A percentile compares a stretch with the other conserved stretches of the same genome.
Conservation (phyloP, 1,140 invertebrate genomes). For the Plodia interpunctella region DNA sequence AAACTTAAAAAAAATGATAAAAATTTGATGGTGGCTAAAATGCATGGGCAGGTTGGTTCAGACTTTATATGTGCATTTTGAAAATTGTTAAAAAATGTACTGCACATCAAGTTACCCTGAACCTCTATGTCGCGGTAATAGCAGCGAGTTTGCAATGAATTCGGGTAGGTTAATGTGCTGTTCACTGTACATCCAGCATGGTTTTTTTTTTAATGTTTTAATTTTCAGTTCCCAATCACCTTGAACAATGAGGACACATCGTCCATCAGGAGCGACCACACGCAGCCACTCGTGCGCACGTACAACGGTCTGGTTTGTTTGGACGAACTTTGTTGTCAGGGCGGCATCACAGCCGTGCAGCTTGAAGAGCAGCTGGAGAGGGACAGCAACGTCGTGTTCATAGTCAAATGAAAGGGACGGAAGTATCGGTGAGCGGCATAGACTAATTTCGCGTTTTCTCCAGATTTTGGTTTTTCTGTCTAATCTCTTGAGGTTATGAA, state of each 20-base stretch:
- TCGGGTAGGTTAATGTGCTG: too few relatives aligned
- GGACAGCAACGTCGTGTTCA: conserved; percentile 87
- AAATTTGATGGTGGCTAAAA: too few relatives aligned
- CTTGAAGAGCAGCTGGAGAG: conserved; percentile 89
- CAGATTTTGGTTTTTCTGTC: not conserved
- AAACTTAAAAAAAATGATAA: too few relatives aligned
- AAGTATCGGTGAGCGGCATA: not conserved
- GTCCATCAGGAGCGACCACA: conserved; percentile 68
- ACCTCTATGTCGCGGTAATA: too few relatives aligned
- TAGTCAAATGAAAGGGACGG: conserved; percentile 61
- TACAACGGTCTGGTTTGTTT: conserved; percentile 87
- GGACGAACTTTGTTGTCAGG: conserved; percentile 91
- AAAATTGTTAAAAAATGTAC: too few relatives aligned
- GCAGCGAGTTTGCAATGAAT: too few relatives aligned
- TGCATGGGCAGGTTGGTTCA: too few relatives aligned
- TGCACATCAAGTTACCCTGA: too few relatives aligned
- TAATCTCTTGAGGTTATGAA: too few relatives aligned
- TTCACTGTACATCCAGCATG: too few relatives aligned
- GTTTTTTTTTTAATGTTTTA: too few relatives aligned
- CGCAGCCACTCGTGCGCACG: conserved; percentile 41
- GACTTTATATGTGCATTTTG: too few relatives aligned
- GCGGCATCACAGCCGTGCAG: conserved; percentile 83
- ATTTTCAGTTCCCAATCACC: conserved; percentile 75
- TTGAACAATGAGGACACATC: conserved; percentile 61
- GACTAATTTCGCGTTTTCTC: not conserved